Conservation (phyloP, 2,113 vertebrate genomes). For the Passerina amoena region DNA sequence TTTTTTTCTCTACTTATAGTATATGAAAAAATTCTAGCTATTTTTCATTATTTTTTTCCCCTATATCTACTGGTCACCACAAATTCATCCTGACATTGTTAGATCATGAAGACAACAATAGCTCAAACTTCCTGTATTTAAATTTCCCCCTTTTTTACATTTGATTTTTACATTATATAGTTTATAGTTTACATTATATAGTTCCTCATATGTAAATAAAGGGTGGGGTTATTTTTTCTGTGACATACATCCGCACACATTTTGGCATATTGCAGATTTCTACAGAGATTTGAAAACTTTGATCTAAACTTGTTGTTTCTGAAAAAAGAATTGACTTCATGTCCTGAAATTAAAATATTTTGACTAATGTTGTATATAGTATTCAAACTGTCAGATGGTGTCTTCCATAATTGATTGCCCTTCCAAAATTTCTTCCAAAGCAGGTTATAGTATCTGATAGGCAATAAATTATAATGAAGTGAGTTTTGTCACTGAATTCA, state of each 20-base stretch:
- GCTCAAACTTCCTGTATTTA: not conserved
- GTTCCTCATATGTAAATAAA: not conserved
- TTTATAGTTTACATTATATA: not conserved
- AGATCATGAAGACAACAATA: not conserved
- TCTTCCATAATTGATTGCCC: constrained; percentile 24
- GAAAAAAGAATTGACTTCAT: not conserved
- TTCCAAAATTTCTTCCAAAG: constrained; percentile 27
- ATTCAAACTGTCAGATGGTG: not conserved
- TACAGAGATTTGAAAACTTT: not conserved
- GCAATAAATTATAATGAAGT: not conserved
- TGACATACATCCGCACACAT: not conserved
- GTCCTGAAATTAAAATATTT: not conserved
- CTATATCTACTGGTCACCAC: not conserved
- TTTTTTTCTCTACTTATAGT: not conserved
- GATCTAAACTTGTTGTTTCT: not conserved
- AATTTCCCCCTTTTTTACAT: not conserved
- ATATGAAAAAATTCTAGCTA: not conserved
- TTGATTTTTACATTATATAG: not conserved
- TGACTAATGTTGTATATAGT: not conserved
- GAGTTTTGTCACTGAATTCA: constrained; percentile 2
- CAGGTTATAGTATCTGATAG: not conserved
- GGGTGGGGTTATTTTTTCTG: not conserved
- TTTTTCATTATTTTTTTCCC: not conserved
- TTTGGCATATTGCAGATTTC: not conserved
- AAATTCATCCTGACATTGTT: not conserved